Evolutionary conservation across 2,797 vertebrate genomes (phyloP).

Genomic region (Gymnodraco acuticeps): DNA sequence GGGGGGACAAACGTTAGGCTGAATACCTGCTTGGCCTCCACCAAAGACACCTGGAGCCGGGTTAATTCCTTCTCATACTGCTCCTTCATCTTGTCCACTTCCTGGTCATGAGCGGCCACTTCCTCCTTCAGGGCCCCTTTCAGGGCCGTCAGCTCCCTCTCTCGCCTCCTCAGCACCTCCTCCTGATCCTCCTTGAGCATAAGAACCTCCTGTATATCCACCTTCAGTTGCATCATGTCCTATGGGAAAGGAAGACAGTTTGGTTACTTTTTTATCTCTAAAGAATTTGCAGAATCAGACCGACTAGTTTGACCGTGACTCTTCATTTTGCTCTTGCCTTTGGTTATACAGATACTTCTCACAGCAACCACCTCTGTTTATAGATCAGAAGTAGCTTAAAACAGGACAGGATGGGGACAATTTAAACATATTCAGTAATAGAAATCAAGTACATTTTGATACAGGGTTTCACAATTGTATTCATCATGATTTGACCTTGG

Average conservation of each 20-base stretch:
- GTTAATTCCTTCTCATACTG: conserved; percentile 91
- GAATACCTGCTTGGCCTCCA: conserved; percentile 90
- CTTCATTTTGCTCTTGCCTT: neutral
- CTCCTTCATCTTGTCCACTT: conserved; percentile 94
- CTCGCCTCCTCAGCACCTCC: conserved; percentile 91
- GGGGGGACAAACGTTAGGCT: conserved; percentile 6
- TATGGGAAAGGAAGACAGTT: conserved; percentile 53
- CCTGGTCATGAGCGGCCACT: conserved; percentile 93
- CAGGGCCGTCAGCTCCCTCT: conserved; percentile 94
- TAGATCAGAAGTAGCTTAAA: neutral
- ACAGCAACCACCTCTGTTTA: neutral
- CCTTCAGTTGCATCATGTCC: conserved; percentile 92
- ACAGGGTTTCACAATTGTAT: too few species aligned
- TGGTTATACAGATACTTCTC: neutral
- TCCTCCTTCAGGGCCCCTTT: conserved; percentile 98
- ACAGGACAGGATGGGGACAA: neutral
- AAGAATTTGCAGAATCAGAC: neutral
- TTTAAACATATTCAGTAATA: neutral
- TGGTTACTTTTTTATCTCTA: neutral
- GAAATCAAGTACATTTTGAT: too few species aligned
- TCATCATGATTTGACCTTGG: too few species aligned
- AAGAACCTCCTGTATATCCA: conserved; percentile 90
- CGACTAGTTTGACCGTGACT: neutral
- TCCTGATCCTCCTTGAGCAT: conserved; percentile 93
- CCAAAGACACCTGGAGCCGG: conserved; percentile 84